Evolutionary conservation across 2,888 invertebrate genomes (phyloP).

Genomic region (Drosophila nigricruria): DNA sequence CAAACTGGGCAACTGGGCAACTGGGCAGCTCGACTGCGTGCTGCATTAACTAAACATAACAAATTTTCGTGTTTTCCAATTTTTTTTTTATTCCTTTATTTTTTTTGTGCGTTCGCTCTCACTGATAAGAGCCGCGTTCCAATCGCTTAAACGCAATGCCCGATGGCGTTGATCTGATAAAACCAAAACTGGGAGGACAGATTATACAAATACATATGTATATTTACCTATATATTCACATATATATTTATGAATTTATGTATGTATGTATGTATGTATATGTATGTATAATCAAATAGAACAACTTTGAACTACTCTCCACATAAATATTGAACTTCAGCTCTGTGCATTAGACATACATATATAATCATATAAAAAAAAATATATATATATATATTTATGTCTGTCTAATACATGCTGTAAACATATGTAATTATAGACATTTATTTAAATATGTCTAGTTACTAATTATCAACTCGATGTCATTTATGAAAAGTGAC

Average conservation of each 20-base stretch:
- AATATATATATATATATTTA: background rate
- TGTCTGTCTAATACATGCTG: background rate
- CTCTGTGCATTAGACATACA: too few relatives aligned
- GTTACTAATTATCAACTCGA: background rate
- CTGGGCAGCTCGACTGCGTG: constrained; percentile 8
- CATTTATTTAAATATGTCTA: background rate
- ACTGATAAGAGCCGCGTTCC: constrained; percentile 44
- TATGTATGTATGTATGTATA: background rate
- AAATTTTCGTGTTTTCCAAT: constrained; percentile 40
- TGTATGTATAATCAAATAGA: background rate
- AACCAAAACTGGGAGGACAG: constrained; percentile 10
- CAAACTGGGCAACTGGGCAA: constrained; percentile 29
- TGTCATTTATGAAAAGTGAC: background rate
- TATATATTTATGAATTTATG: background rate
- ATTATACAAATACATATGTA: background rate
- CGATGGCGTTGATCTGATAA: constrained; percentile 53
- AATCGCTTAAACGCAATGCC: constrained; percentile 37
- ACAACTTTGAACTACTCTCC: background rate
- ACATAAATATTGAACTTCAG: too few relatives aligned
- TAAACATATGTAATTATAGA: background rate
- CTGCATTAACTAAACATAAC: constrained; percentile 19
- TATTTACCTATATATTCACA: background rate
- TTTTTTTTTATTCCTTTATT: background rate
- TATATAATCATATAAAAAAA: background rate
- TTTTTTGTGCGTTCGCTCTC: constrained; percentile 19